Evolutionary conservation across 2,113 vertebrate species (phyloP), one percentile per base, ranked within the genome.

Genomic region (Urocitellus parryii): DNA sequence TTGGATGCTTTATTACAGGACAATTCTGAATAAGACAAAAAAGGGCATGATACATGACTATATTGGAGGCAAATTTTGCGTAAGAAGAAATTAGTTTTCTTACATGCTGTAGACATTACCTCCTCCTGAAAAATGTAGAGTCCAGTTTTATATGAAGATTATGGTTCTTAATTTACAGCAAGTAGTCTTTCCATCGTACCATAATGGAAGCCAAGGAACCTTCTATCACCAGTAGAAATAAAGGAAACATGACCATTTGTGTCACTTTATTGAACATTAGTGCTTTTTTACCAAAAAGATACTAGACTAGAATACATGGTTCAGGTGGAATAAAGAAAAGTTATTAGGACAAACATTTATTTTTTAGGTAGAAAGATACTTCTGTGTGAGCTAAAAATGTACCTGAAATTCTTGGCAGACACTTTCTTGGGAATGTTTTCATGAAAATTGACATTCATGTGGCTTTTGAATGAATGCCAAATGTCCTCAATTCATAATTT

Each of bases 381-480:
- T 86, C 24, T 20, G 16, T 34, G 16, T 42, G 17, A 92, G 34
- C 29, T 65, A 84, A 85, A 94, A 89, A 76, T 88, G n/a, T 78
- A 72, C 14, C 25, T 76, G 68, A 85, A 87, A 88, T 70, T 96
- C 73, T 95, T 92, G 37, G 29, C 8, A 82, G 73, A 82, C 42
- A 88, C 73, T 5, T 20, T 78, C 5, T 37, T 8, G 27, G 8
- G 11, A 88, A 67, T 2, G 2, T n/a, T 97, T 96, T 92, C 6
- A 76, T 72, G 65, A 90, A 88, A 79, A 61, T 4, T 53, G 24
- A 9, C 24, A 53, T 78, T 83, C 6, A 17, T 92, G 72, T 93
- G 45, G 1, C 18, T 82, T 90, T 95, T 90, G 34, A 39, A 90
- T 85, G 56, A 87, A 80, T 85, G 53, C 14, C 13, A 65, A 4